Percentiles rank a stretch among this genome's conserved stretches.
Evolutionary conservation across 2,113 vertebrate genomes (phyloP).

Genomic region (Neodontobutis hainanensis): DNA sequence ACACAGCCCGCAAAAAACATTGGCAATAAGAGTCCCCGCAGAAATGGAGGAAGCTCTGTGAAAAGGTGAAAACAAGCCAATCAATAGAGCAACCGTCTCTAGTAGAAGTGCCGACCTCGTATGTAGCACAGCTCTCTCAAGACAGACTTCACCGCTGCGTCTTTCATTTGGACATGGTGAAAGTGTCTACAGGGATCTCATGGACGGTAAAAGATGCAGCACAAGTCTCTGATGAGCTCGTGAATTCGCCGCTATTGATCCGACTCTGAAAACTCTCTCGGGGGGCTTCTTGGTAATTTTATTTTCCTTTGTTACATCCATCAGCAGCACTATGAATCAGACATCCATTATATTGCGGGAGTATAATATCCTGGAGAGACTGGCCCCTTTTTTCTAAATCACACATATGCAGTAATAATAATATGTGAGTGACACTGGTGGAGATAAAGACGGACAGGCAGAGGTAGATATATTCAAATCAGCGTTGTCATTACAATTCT

Average conservation of each 20-base stretch:
- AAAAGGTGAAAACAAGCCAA: constrained; percentile 8
- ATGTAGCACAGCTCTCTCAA: not conserved
- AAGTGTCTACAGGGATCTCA: constrained; percentile 24
- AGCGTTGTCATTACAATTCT: not conserved
- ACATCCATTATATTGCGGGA: not conserved
- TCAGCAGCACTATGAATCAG: constrained; percentile 29
- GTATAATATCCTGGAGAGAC: constrained; percentile 19
- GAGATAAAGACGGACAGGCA: not conserved
- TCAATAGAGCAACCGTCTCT: constrained; percentile 31
- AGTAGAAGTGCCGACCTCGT: constrained; percentile 2
- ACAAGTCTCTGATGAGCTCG: constrained; percentile 30
- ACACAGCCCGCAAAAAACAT: not conserved
- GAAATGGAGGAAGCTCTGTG: constrained; percentile 15
- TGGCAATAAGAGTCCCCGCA: not conserved
- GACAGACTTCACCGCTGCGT: constrained; percentile 1
- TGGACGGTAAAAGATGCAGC: constrained; percentile 4
- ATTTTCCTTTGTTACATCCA: constrained; percentile 20
- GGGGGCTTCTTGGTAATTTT: constrained; percentile 24
- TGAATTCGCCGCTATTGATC: constrained; percentile 50
- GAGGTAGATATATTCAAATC: constrained; percentile 10
- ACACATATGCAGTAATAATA: constrained; percentile 7
- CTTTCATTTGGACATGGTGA: constrained; percentile 24
- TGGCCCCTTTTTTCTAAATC: not conserved
- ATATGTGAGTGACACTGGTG: not conserved
- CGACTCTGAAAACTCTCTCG: constrained; percentile 2